phyloP scores from a whole-genome alignment of 1,140 invertebrate species.

The Olivierus martensii region DNA sequence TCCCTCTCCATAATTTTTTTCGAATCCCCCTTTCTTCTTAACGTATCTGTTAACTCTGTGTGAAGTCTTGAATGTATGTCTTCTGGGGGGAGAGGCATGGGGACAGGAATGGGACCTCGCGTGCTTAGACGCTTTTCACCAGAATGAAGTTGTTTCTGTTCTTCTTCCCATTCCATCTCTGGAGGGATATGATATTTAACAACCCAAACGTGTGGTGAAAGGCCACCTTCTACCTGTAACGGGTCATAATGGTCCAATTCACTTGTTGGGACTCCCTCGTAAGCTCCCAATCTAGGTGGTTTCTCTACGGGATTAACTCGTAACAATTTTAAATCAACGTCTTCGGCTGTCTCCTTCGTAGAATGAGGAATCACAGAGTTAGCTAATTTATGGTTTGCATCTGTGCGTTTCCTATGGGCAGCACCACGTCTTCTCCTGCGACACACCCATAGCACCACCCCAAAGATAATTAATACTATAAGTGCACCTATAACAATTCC shows the following conservation, averaged over 20 bases:
- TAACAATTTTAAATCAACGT: constrained; percentile 14
- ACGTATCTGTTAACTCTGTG: constrained; percentile 14
- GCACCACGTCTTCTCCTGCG: constrained; percentile 1
- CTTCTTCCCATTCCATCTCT: not conserved
- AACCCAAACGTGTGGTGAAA: not conserved
- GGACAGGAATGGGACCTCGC: constrained; percentile 9
- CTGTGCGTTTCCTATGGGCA: constrained; percentile 8
- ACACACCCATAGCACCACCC: constrained; percentile 42
- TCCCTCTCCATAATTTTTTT: constrained; percentile 7
- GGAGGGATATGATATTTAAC: not conserved
- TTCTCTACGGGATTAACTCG: constrained; percentile 42
- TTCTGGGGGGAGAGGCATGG: constrained; percentile 4
- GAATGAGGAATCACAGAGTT: constrained; percentile 7
- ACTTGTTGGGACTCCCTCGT: constrained; percentile 19
- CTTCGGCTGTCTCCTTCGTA: constrained; percentile 10
- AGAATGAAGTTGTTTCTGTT: constrained; percentile 2
- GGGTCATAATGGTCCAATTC: too few relatives aligned
- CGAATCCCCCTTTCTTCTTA: constrained; percentile 4
- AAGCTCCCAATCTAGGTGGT: constrained; percentile 18
- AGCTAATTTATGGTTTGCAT: constrained; percentile 13
- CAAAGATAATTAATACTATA: constrained; percentile 55
- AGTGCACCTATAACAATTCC: constrained; percentile 45
- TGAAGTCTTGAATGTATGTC: constrained; percentile 15
- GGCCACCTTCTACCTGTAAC: too few relatives aligned
- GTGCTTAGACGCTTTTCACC: constrained; percentile 4